These are phyloP conservation scores for Caerostris darwini DNA, from an alignment of 1,140 invertebrate genomes.

Conservation along the genomic window DNA sequence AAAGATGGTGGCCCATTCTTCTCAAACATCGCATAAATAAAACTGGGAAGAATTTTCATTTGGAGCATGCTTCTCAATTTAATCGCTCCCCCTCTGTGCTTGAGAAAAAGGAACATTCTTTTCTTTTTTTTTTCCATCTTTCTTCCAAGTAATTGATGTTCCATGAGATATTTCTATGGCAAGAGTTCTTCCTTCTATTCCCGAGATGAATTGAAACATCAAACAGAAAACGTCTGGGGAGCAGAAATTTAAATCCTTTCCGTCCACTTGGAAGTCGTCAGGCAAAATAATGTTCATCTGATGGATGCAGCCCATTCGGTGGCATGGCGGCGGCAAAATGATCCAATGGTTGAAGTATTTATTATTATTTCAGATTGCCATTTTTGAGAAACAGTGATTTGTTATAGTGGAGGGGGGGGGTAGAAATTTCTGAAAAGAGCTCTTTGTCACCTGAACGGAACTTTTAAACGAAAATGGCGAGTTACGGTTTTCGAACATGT, in stretches of 20 bases:
- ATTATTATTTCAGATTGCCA: constrained; percentile 32
- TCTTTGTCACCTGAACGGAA: neutral
- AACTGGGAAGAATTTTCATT: constrained; percentile 50
- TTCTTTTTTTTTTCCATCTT: neutral
- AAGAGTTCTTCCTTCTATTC: neutral
- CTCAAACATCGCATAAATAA: constrained; percentile 36
- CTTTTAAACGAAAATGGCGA: neutral
- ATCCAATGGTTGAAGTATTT: constrained; percentile 30
- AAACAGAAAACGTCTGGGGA: constrained; percentile 5
- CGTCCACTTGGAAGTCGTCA: constrained; percentile 33
- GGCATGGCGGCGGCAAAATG: constrained; percentile 7
- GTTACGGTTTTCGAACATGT: neutral
- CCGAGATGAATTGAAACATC: constrained; percentile 53
- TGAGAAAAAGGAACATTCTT: neutral
- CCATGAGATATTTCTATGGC: constrained; percentile 11
- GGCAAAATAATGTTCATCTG: constrained; percentile 27
- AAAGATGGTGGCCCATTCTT: neutral
- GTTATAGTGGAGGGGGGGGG: neutral
- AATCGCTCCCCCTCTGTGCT: neutral
- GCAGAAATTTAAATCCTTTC: constrained; percentile 41
- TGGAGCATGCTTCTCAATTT: constrained; percentile 48
- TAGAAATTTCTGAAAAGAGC: neutral
- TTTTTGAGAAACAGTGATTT: constrained; percentile 11
- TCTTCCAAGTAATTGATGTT: constrained; percentile 48
- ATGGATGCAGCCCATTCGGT: constrained; percentile 38